Evolutionary conservation across 2,113 vertebrate genomes (phyloP).

Genomic region (Melanerpes aurifrons): DNA sequence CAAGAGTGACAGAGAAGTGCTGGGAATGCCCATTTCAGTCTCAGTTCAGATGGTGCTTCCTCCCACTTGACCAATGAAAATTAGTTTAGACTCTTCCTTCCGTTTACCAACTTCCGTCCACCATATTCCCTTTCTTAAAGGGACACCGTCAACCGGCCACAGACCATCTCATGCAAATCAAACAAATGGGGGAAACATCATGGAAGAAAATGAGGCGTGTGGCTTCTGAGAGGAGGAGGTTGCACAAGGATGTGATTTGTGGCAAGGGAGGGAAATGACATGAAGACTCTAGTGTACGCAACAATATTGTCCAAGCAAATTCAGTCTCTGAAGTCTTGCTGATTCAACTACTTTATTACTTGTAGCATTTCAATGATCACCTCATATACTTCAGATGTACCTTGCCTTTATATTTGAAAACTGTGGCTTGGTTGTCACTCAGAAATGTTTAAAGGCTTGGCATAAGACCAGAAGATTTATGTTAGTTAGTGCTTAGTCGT

Average conservation of each 20-base stretch:
- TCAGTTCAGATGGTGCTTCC: no score
- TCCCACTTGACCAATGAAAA: no score
- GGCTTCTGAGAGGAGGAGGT: not conserved
- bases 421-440: not conserved
- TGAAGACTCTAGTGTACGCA: not conserved
- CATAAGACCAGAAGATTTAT: not conserved
- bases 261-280: no score
- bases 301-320: not conserved
- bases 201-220: not conserved
- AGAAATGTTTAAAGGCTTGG: not conserved
- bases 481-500: not conserved
- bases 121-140: no score
- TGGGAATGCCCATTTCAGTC: no score
- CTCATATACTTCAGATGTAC: not conserved
- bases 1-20: no score
- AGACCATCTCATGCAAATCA: not conserved
- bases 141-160: no score
- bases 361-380: not conserved
- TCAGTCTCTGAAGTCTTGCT: not conserved
- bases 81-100: no score
- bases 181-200: not conserved
- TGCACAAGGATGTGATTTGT: not conserved
- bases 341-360: not conserved
- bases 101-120: no score
- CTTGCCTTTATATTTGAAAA: not conserved